Evolutionary conservation across 2,113 vertebrate species (phyloP), one percentile per base, ranked within the genome.

Genomic region (Taurulus bubalis): DNA sequence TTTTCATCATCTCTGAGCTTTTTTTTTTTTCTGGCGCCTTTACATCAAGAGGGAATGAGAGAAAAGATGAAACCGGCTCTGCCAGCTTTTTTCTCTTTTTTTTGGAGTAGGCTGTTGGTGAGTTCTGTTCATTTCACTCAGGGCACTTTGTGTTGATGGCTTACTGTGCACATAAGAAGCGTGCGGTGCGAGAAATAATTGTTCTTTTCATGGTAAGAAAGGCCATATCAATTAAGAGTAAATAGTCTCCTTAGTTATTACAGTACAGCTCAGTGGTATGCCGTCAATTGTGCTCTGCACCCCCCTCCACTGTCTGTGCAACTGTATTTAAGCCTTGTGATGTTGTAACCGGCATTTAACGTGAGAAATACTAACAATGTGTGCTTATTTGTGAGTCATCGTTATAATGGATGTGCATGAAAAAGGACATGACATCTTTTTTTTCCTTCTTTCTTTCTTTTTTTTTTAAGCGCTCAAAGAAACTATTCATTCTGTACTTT

Each of bases 201-300:
- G 94, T 94, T 95, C 94, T 94, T 94, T 94, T 95, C 93, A 94
- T 94, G 89, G 90, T 94, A 95, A 95, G 94, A 95, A 95, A 94
- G 94, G 93, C 93, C 94, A 94, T 94, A 95, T 96, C 94, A 95
- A 95, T 95, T 95, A 95, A 94, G 93, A 90, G 92, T 95, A 94
- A 95, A 95, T 93, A 94, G 92, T 93, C 94, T 94, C 90, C 88
- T 90, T 94, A 94, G 93, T 95, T 95, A 94, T 94, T 95, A 93
- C 92, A 90, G 92, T 90, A 91, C 90, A 86, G 91, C 95, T 91
- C 94, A 94, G 95, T 94, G 91, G 94, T 93, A 68, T 69, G 89
- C 88, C 83, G 83, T 93, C 89, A 85, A 82, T 90, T 91, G 85
- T 88, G 79, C 88, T 28, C 47, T 83, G 51, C 53, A 0, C 24